A percentile compares a stretch with the other conserved stretches of the same genome.
Conservation (phyloP, 2,113 vertebrate species). For the Thalassoma bifasciatum region DNA sequence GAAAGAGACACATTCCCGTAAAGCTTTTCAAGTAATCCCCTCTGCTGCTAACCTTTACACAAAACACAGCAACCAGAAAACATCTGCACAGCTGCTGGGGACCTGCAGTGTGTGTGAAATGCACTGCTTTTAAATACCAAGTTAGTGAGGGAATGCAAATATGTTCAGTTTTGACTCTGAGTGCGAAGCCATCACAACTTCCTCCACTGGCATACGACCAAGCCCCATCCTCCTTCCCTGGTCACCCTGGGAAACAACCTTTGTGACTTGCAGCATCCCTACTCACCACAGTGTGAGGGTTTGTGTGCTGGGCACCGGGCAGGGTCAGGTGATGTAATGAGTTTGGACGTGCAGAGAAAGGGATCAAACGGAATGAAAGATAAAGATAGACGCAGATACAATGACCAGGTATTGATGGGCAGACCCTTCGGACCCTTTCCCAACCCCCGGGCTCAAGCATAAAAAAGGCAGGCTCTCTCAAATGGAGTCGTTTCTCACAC, state of each 20-base stretch:
- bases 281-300: slow-evolving; percentile 21
- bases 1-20: slow-evolving; percentile 67
- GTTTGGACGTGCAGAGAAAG: slow-evolving; percentile 57
- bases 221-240: slow-evolving; percentile 12
- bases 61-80: slow-evolving; percentile 49
- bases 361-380: slow-evolving; percentile 83
- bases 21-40: slow-evolving; percentile 54
- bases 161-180: slow-evolving; percentile 27
- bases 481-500: slow-evolving; percentile 66
- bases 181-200: slow-evolving; percentile 11
- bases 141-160: slow-evolving; percentile 3
- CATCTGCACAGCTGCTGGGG: slow-evolving; percentile 30
- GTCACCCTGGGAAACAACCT: slow-evolving; percentile 54
- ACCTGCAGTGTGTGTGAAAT: slow-evolving; percentile 35
- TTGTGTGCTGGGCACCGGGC: slow-evolving; percentile 40
- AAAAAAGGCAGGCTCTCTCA: slow-evolving; percentile 72
- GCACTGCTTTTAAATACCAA: slow-evolving; percentile 8
- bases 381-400: slow-evolving; percentile 77
- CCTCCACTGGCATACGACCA: slow-evolving; percentile 34
- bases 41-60: slow-evolving; percentile 49
- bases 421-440: slow-evolving; percentile 64
- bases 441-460: slow-evolving; percentile 63
- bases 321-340: slow-evolving; percentile 77
- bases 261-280: slow-evolving; percentile 22
- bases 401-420: slow-evolving; percentile 78